These are phyloP conservation scores for Chascanopsetta lugubris DNA, from an alignment of 2,113 vertebrate species.

Conservation along the genomic window DNA sequence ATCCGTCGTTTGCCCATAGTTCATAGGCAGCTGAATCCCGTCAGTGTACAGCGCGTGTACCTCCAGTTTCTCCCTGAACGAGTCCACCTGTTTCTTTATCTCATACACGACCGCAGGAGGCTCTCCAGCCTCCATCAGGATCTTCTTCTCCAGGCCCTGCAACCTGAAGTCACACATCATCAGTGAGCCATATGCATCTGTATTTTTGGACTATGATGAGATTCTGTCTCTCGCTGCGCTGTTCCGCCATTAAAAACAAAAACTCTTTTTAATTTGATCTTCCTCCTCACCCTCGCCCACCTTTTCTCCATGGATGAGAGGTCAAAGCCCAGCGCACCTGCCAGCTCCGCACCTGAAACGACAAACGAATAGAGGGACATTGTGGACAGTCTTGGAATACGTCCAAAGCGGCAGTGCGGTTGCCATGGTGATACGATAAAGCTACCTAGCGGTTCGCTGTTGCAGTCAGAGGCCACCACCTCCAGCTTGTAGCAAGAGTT, in stretches of 20 bases:
- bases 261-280: not conserved
- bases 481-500: conserved; percentile 80
- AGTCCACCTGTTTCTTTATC: conserved; percentile 83
- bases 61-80: conserved; percentile 83
- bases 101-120: conserved; percentile 79
- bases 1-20: not conserved
- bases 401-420: not conserved
- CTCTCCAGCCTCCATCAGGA: conserved; percentile 71
- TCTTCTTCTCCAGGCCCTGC: conserved; percentile 82
- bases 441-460: conserved; percentile 80
- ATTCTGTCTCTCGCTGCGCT: too few species aligned
- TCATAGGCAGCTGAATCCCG: not conserved
- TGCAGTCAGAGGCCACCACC: conserved; percentile 82
- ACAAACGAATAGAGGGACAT: not conserved
- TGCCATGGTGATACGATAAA: conserved; percentile 4
- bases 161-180: conserved; percentile 61
- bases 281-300: conserved; percentile 41
- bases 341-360: conserved; percentile 71
- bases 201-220: not conserved
- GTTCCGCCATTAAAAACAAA: not conserved
- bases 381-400: not conserved
- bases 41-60: conserved; percentile 52
- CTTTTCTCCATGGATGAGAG: conserved; percentile 84
- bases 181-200: not conserved
- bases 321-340: conserved; percentile 78